Base-by-base conservation (phyloP, 2,113 vertebrate genomes). In the Ovis canadensis region DNA sequence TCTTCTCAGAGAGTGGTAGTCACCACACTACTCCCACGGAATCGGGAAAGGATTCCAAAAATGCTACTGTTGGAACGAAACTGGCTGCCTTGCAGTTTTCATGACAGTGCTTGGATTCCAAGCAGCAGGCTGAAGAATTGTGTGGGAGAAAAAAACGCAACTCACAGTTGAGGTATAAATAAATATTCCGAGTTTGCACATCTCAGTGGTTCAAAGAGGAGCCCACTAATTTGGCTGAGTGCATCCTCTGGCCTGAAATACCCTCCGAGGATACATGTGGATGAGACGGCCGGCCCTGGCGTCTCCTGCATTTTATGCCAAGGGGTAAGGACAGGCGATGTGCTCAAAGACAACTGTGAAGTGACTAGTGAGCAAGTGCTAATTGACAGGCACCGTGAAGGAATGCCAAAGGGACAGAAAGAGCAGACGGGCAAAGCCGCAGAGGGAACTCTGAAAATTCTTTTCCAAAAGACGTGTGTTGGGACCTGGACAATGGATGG, bases 11-110 rank as follows among this genome's bases (percentile, higher is more conserved):
- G 1, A 74, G 94, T 19, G 71, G 54, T 2, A 92, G 97, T 95
- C 84, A 96, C 96, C 90, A 94, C 94, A 82, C 21, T 45, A 29
- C 92, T 90, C 96, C 97, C 90, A 96, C 81, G 15, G 86, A 74
- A 96, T 33, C 5, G 0, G 23, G 50, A n/a, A 59, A 74, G 52
- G 4, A 50, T 85, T 62, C 80, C 87, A 50, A 52, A 93, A 86
- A 81, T 3, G 84, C 90, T 48, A 17, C 88, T 36, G 52, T 43
- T 74, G 95, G 95, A 81, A 55, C 74, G 1, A 74, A 84, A 82
- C 91, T 74, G 88, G 60, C 92, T 33, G 95, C 94, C 97, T 95
- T 48, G 83, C 93, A 90, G 96, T 81, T 77, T 90, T 48, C 89
- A 1, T 27, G 87, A 88, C 89, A 67, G 86, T 7, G 0, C 87